These are phyloP conservation scores for Pristionchus entomophagus DNA, from an alignment of 2,888 invertebrate genomes.

Conservation along the genomic window DNA sequence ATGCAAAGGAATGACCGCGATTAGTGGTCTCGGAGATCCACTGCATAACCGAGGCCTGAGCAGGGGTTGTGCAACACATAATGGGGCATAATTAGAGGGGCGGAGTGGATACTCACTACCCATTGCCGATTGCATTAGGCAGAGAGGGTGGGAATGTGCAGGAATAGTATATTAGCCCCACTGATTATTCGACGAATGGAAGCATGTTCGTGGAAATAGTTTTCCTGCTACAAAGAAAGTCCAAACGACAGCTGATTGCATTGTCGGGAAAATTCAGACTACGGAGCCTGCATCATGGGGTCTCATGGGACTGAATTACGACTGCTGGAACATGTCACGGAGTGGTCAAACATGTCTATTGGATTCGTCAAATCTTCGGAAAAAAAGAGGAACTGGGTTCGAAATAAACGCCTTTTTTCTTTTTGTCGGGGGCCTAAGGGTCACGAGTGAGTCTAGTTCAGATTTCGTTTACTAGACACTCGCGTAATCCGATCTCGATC, in stretches of 20 bases:
- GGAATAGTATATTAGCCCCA: background rate
- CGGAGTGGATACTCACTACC: background rate
- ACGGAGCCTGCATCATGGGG: too few relatives aligned
- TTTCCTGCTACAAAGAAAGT: too few relatives aligned
- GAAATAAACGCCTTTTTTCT: background rate
- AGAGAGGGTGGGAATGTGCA: background rate
- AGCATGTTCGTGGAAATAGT: background rate
- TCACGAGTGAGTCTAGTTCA: background rate
- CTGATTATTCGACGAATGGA: background rate
- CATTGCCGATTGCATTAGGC: background rate
- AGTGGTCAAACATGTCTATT: too few relatives aligned
- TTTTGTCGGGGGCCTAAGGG: too few relatives aligned
- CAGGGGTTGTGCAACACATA: background rate
- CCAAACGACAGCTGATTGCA: background rate
- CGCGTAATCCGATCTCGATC: slow-evolving; percentile 10
- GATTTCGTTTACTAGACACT: background rate
- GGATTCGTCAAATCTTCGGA: background rate
- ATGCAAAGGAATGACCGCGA: too few relatives aligned
- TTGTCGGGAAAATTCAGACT: background rate
- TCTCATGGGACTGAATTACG: background rate
- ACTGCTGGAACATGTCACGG: too few relatives aligned
- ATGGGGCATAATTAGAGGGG: background rate
- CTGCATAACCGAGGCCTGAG: too few relatives aligned
- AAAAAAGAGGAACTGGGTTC: background rate
- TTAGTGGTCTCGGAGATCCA: too few relatives aligned